Base-by-base conservation (phyloP, 2,888 invertebrate genomes). In the Thera obeliscata region DNA sequence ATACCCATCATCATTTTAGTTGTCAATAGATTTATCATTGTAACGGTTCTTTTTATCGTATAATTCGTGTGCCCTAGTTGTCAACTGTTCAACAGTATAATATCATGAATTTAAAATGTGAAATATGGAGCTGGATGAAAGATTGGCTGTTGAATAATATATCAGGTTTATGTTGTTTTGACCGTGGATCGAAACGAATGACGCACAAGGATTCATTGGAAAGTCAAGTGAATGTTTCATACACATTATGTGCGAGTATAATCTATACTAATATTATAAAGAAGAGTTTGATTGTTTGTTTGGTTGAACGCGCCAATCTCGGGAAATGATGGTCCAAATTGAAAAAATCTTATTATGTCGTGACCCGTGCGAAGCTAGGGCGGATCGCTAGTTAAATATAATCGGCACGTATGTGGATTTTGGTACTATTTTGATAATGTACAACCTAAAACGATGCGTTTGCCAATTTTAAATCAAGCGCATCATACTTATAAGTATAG, bases 191-290 rank as follows among this genome's bases (percentile, higher is more conserved):
- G 43, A 56, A 33, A 38, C 41, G 48, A 67, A 48, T 57, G 73
- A 71, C 73, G 73, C 71, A 69, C 66, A 63, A 8, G 22, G 56
- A 52, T 69, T 64, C 61, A 65, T 69, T 68, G 49, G 46, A 55
- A 64, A 67, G 55, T 71, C 73, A 62, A 56, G 38, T 60, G 46
- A 50, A 54, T 56, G 41, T 49, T 36, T 48, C 56, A 69, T 73
- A 59, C 55, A 59, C 71, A 71, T 73, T 61, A 62, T 63, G 22
- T 22, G 1, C 46, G 3, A 50, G 35, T 55, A 41, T 43, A 52
- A 2, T 64, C 46, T 52, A 35, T 36, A 8, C 49, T 22, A 43
- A 33, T 52, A 46, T 9, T 9, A 2, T 9, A 1, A 46, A 46
- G 43, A 22, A 22, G 22, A 22, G 22, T 22, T 22, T 22, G 22